Evolutionary conservation across 2,888 invertebrate genomes (phyloP).

Genomic region (Drosophila infuscata): DNA sequence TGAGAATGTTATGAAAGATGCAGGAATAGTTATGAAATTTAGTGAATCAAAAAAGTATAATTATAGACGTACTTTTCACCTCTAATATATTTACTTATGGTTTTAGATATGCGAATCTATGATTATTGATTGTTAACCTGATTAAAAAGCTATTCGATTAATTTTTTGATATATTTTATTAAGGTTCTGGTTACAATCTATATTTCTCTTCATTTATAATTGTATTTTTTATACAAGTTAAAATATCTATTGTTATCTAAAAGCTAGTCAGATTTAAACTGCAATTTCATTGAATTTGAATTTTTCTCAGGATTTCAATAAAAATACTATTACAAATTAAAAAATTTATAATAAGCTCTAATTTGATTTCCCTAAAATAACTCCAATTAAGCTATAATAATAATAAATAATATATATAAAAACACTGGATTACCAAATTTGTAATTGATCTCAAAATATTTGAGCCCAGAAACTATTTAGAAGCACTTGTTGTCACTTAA

Average conservation of each 20-base stretch:
- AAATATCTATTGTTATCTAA: no score
- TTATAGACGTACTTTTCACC: neutral
- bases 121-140: neutral
- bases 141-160: neutral
- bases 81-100: neutral
- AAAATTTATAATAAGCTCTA: neutral
- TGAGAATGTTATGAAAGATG: neutral
- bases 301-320: neutral
- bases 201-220: neutral
- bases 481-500: conserved; percentile 51
- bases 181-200: no score
- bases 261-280: neutral
- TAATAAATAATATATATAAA: neutral
- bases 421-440: neutral
- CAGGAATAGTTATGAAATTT: neutral
- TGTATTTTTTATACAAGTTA: no score
- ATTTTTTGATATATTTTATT: neutral
- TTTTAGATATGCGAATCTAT: neutral
- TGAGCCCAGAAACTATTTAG: neutral
- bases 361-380: no score
- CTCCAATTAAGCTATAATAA: neutral
- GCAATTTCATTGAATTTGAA: neutral
- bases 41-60: neutral
- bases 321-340: neutral
- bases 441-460: neutral